Base-by-base conservation (phyloP, 1,140 invertebrate species). In the Campoletis sonorensis region DNA sequence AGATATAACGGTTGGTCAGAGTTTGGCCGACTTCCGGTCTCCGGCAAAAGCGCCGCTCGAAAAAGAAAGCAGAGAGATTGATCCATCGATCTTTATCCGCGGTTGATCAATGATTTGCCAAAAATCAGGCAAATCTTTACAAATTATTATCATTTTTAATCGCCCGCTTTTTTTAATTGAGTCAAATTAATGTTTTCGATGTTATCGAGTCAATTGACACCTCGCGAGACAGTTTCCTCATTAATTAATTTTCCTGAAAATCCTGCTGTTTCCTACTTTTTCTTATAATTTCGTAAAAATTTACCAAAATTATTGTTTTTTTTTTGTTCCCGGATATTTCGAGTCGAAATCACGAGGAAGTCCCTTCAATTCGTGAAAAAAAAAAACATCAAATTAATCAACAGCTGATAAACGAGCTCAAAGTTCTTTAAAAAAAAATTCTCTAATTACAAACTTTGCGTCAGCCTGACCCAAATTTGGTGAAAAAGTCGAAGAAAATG, bases 1-100 rank as follows among this genome's bases (percentile, higher is more conserved):
- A 73, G 71, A 73, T 73, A 73, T 73, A 73, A 73, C 71, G 71
- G 71, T 73, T 16, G 71, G 40, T 23, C 40, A n/a, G 71, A 73
- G 71, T 73, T 73, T 73, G 71, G 23, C 71, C 71, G 71, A 73
- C 40, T 73, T 73, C 71, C 71, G 71, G 71, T 73, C 23, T 27
- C 61, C 61, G 23, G 61, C 13, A 26, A 64, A 23, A 64, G 40
- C 40, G 40, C 40, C 40, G 11, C 5, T 45, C 40, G 71, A 73
- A 40, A 45, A 40, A 49, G 40, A 45, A 73, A 73, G 21, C 33
- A 73, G 11, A 26, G 40, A 26, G 40, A 49, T 45, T 49, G 16
- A 49, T 21, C 13, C 7, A 26, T 15, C 71, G 71, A 73, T 73
- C 7, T 49, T 73, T 49, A 51, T 23, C 33, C 23, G 23, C 40